Percentiles rank a stretch among this genome's conserved stretches.
phyloP scores from a whole-genome alignment of 37 sponge, comb jelly and placozoan genomes.

The Geodia barretti region DNA sequence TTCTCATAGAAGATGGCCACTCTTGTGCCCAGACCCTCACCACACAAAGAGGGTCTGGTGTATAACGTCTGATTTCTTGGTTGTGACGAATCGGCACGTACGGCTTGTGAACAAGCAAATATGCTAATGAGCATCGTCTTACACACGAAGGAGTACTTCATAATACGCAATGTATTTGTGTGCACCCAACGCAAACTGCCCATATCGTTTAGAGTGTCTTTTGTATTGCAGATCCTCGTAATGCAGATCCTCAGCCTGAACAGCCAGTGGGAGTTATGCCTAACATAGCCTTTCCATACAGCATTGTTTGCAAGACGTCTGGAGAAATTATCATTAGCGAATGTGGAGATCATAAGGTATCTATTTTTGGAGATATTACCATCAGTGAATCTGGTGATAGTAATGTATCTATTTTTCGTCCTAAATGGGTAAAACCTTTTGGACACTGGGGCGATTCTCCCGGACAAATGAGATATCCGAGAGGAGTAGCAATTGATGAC shows the following conservation, averaged over 20 bases:
- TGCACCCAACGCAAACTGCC: too few species aligned
- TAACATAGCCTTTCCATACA: background rate
- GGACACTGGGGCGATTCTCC: too few species aligned
- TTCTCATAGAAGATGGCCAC: too few species aligned
- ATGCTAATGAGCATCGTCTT: too few species aligned
- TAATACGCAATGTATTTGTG: background rate
- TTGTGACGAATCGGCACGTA: too few species aligned
- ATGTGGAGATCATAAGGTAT: background rate
- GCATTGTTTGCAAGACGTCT: background rate
- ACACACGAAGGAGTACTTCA: background rate
- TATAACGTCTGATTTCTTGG: too few species aligned
- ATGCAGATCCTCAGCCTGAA: background rate
- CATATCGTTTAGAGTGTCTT: too few species aligned
- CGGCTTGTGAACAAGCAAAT: too few species aligned
- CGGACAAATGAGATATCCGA: background rate
- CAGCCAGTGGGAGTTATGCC: background rate
- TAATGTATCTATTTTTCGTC: background rate
- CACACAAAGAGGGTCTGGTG: too few species aligned
- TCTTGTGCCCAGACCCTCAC: too few species aligned
- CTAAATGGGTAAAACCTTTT: too few species aligned
- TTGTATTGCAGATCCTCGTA: background rate
- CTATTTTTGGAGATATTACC: too few species aligned
- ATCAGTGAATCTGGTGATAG: background rate
- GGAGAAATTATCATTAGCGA: background rate
- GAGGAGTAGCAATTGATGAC: background rate